Base-by-base conservation (phyloP, 1,140 invertebrate genomes). In the Bombus pascuorum region DNA sequence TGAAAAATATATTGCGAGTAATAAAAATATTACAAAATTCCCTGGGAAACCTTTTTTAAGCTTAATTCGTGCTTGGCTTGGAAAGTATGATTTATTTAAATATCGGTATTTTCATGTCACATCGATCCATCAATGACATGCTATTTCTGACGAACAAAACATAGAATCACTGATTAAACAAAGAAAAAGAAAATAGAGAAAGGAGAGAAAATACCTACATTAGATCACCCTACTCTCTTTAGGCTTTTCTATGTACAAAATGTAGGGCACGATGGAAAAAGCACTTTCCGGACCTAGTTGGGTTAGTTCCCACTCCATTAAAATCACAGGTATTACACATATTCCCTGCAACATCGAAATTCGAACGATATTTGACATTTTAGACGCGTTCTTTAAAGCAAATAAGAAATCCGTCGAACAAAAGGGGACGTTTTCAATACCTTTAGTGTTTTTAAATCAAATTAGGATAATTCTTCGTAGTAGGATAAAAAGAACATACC, bases 261-360 rank as follows among this genome's bases (percentile, higher is more conserved):
- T 75, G 44, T 75, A 75, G 73, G 44, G 13, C 73, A 75, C n/a
- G 42, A 2, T 32, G 22, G 32, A 47, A 73, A 73, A 73, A 32
- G 42, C 72, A 74, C 72, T 74, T 44, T 42, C 22, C 72, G 42
- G 28, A 25, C 9, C 10, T 47, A 25, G 42, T 74, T 74, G 15
- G 72, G 42, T 44, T 74, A 32, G 13, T 18, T 74, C 42, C 42
- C n/a, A 74, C 42, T 47, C 72, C 42, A 47, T 74, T 74, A 47
- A 47, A 44, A 47, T 74, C 72, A 47, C 6, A 34, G 22, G 18
- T 72, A 72, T 42, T n/a, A 72, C 39, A 72, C 2, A 42, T 73
- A 44, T 47, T 74, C 18, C n/a, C 18, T 3, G 3, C 22, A 6
- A 34, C 42, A 47, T 8, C 18, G 18, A 75, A 75, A 53, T 25